Evolutionary conservation across 2,797 vertebrate species (phyloP).

Genomic region (Todus mexicanus): DNA sequence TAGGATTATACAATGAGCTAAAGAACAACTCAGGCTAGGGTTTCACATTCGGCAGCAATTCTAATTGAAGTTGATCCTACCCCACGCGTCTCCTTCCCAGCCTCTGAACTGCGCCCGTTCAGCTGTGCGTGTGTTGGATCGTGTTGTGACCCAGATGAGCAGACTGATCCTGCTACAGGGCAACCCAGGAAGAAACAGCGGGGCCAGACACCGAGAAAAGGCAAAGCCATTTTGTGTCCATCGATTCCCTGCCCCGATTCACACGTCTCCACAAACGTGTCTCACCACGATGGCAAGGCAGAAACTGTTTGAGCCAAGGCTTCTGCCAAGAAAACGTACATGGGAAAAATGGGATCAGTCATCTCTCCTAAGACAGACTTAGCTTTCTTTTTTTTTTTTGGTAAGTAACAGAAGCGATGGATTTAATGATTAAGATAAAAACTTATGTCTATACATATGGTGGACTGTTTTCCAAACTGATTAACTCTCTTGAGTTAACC

Average conservation of each 20-base stretch:
- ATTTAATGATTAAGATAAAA: constrained; percentile 64
- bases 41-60: background rate
- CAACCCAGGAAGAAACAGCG: background rate
- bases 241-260: background rate
- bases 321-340: constrained; percentile 57
- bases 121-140: background rate
- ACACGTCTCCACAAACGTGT: background rate
- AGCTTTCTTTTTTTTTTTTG: background rate
- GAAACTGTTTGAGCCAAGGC: background rate
- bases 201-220: background rate
- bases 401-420: constrained; percentile 46
- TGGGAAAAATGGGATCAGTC: constrained; percentile 38
- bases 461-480: constrained; percentile 29
- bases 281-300: constrained; percentile 1
- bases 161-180: background rate
- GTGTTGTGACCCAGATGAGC: accelerated
- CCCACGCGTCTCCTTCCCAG: background rate
- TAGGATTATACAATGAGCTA: background rate
- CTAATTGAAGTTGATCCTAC: background rate
- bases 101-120: accelerated
- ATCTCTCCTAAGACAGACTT: background rate
- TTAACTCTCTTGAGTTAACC: constrained; percentile 7
- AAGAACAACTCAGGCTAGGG: background rate
- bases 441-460: constrained; percentile 61
- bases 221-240: constrained; percentile 5